These are phyloP conservation scores for Heptranchias perlo DNA, from an alignment of 2,113 vertebrate genomes.

Conservation along the genomic window DNA sequence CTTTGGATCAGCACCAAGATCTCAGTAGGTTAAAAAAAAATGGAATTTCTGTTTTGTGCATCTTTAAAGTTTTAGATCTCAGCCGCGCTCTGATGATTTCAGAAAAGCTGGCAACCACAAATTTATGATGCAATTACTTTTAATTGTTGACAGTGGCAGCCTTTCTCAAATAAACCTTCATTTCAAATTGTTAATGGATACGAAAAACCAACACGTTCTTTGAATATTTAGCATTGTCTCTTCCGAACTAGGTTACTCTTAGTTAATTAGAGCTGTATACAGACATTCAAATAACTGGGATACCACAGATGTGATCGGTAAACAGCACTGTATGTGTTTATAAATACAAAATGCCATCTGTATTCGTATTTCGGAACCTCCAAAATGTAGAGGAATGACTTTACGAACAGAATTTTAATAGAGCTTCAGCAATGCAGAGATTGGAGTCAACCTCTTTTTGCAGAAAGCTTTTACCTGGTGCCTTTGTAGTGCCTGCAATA, in stretches of 20 bases:
- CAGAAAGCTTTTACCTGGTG: constrained; percentile 3
- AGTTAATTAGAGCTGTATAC: background rate
- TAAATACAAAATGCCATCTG: background rate
- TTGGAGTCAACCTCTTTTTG: background rate
- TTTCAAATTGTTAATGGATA: background rate
- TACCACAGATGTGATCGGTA: background rate
- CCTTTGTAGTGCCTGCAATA: background rate
- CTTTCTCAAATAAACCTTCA: constrained; percentile 9
- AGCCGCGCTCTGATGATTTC: background rate
- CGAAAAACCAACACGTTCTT: background rate
- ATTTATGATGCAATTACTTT: constrained; percentile 5
- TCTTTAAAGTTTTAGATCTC: background rate
- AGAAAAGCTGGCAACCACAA: background rate
- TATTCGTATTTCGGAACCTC: background rate
- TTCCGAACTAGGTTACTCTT: background rate
- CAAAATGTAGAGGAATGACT: background rate
- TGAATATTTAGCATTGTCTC: constrained; percentile 9
- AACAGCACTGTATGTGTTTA: background rate
- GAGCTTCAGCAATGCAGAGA: background rate
- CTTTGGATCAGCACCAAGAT: constrained; percentile 1
- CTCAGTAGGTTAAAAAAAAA: constrained; percentile 9
- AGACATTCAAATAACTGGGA: background rate
- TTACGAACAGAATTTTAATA: background rate
- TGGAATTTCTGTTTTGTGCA: background rate
- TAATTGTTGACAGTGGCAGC: background rate